phyloP scores from a whole-genome alignment of 2,888 invertebrate genomes.

The Cerastoderma edule region DNA sequence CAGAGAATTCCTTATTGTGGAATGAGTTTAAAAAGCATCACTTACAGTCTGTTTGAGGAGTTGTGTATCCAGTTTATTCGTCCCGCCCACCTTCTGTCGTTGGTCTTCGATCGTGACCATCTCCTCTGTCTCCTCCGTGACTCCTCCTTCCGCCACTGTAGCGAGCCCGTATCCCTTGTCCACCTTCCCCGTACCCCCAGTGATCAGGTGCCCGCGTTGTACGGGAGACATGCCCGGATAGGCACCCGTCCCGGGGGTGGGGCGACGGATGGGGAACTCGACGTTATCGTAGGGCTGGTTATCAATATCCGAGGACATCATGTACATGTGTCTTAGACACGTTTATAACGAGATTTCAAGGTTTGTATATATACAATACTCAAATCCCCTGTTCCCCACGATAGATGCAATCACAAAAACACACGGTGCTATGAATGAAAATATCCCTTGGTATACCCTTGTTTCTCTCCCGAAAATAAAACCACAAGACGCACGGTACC shows the following conservation, averaged over 20 bases:
- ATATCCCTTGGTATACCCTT: too few species aligned
- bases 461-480: too few species aligned
- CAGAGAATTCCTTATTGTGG: too few species aligned
- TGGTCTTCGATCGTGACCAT: slow-evolving; percentile 68
- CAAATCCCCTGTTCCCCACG: too few species aligned
- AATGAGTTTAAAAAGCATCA: slow-evolving; percentile 2
- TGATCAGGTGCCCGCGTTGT: slow-evolving; percentile 43
- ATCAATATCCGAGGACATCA: slow-evolving; percentile 68
- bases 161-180: slow-evolving; percentile 63
- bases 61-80: slow-evolving; percentile 15
- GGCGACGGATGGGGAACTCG: slow-evolving; percentile 76
- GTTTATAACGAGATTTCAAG: too few species aligned
- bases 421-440: too few species aligned
- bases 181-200: slow-evolving; percentile 55
- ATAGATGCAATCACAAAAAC: too few species aligned
- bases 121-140: slow-evolving; percentile 57
- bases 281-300: slow-evolving; percentile 79
- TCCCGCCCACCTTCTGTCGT: slow-evolving; percentile 59
- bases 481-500: too few species aligned
- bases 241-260: slow-evolving; percentile 60
- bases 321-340: too few species aligned
- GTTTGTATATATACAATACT: too few species aligned
- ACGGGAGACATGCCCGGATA: slow-evolving; percentile 45
- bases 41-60: slow-evolving; percentile 18
- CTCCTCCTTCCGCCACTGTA: slow-evolving; percentile 72